Base-by-base conservation (phyloP, 2,888 invertebrate species). In the Aleiodes testaceus region DNA sequence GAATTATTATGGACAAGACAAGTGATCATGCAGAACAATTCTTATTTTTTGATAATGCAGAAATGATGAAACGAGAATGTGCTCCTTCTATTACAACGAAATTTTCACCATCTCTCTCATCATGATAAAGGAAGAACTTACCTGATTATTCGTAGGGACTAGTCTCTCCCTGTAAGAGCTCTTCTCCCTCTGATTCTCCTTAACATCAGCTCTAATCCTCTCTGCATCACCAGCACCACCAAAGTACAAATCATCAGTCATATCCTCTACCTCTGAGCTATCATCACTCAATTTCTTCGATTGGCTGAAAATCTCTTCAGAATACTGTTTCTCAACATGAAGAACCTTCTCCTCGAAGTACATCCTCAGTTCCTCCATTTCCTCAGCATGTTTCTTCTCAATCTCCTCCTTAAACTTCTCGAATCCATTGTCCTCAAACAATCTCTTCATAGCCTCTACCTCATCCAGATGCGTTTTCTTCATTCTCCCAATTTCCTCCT, bases 311-410 rank as follows among this genome's bases (percentile, higher is more conserved):
- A 93, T 88, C 79, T 93, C 92, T 79, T 93, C 93, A 0, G 92
- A 92, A 84, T 91, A 93, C 91, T 94, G 93, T 81, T 94, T 93
- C 82, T 94, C 94, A 86, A 95, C 90, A 79, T 95, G 94, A 0
- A 92, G 90, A 82, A 94, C 95, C 82, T 94, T 94, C 81, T 92
- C 90, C 81, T 95, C 95, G 82, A 94, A 95, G 81, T 95, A 95
- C 9, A 91, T 93, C 55, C 95, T 89, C 67, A 95, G 85, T 81
- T 94, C 92, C 84, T 94, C 94, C 92, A 95, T 92, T 84, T 95
- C 93, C 75, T 91, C 91, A 44, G 92, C 89, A 87, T 95, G 94
- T 79, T 92, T 92, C 3, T 87, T 82, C 68, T 92, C 91, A 30
- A 94, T 85, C 79, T 93, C 93, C 0, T 22, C 69, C 69, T 75